Percentiles rank a stretch among this genome's conserved stretches.
Evolutionary conservation across 2,797 vertebrate genomes (phyloP).

Genomic region (Mionectes olivaceus): DNA sequence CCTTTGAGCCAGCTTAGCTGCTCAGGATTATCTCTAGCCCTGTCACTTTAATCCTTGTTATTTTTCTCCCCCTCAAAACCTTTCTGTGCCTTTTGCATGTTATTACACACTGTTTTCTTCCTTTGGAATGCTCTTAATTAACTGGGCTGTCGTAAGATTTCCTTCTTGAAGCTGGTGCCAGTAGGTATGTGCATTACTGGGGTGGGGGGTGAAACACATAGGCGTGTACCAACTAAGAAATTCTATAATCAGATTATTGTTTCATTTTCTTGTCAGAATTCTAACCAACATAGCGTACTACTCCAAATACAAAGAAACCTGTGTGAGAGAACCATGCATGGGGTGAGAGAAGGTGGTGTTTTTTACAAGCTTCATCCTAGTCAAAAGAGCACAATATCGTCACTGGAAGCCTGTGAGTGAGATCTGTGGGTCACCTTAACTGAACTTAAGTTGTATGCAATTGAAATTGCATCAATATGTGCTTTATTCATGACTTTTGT

Average conservation of each 20-base stretch:
- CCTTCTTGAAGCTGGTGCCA: not conserved
- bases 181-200: not conserved
- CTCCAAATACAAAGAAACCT: not conserved
- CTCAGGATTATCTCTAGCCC: not conserved
- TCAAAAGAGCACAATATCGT: not conserved
- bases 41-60: not conserved
- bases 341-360: not conserved
- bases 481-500: not conserved
- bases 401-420: not conserved
- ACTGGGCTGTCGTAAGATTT: not conserved
- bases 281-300: not conserved
- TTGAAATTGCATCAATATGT: accelerated
- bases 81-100: not conserved
- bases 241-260: not conserved
- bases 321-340: accelerated
- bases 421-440: not conserved
- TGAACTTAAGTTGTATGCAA: not conserved
- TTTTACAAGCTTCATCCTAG: not conserved
- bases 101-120: not conserved
- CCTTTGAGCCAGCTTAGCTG: not conserved
- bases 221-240: not conserved
- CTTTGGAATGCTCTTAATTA: not conserved
- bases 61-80: not conserved
- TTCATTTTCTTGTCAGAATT: not conserved
- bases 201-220: not conserved